Conservation (phyloP, 2,888 invertebrate genomes). For the Nasonovia ribisnigri region DNA sequence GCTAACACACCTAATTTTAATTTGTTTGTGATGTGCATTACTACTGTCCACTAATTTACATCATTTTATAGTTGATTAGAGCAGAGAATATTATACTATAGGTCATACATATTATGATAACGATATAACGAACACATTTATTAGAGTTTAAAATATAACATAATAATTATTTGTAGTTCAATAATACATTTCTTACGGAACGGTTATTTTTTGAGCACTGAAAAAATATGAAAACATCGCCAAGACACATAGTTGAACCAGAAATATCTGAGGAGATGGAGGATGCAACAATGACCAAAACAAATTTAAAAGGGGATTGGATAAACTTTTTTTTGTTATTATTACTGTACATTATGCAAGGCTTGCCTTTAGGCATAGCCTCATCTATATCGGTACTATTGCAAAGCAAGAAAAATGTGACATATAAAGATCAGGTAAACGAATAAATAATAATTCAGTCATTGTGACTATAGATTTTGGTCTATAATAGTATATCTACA, state of each 20-base stretch:
- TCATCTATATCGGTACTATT: slow-evolving; percentile 95
- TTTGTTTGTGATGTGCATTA: neutral
- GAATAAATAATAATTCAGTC: neutral
- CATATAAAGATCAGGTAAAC: slow-evolving; percentile 89
- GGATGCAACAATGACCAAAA: neutral
- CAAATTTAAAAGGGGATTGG: slow-evolving; percentile 76
- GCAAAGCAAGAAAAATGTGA: slow-evolving; percentile 86
- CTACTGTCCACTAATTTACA: neutral
- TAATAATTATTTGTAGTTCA: neutral
- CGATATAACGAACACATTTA: neutral
- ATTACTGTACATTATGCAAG: slow-evolving; percentile 94
- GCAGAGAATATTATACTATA: neutral
- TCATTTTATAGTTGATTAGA: neutral
- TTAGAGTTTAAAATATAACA: neutral
- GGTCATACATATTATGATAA: slow-evolving; percentile 16
- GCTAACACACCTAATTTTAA: neutral
- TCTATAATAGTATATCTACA: neutral
- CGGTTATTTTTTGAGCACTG: neutral
- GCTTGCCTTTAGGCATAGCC: slow-evolving; percentile 93
- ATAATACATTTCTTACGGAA: neutral
- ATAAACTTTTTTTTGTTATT: slow-evolving; percentile 87
- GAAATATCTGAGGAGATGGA: neutral
- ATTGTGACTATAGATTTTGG: neutral
- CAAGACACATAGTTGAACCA: neutral
- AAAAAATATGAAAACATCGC: neutral